A percentile compares a stretch with the other conserved stretches of the same genome.
These are phyloP conservation scores for Circaetus cinerascens DNA, from an alignment of 2,113 vertebrate genomes.

Conservation along the genomic window DNA sequence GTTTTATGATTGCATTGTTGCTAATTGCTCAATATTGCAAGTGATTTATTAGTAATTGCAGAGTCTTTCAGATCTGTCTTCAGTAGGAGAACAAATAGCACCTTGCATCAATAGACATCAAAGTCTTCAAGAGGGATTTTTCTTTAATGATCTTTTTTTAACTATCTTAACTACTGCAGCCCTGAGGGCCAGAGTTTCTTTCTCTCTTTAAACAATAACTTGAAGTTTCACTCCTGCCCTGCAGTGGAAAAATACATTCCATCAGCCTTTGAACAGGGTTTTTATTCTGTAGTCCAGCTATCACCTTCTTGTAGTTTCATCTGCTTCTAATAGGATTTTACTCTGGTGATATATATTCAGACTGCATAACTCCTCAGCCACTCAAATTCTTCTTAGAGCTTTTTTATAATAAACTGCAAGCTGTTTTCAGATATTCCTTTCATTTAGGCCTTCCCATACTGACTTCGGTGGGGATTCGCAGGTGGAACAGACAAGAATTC, in stretches of 20 bases:
- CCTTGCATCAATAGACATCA: conserved; percentile 38
- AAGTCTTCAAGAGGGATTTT: conserved; percentile 8
- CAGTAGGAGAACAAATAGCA: conserved; percentile 32
- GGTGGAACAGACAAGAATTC: not conserved
- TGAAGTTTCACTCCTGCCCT: not conserved
- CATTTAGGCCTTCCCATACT: not conserved
- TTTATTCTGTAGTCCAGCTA: not conserved
- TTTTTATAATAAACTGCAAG: not conserved
- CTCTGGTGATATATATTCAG: not conserved
- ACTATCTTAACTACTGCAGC: not conserved
- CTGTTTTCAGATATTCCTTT: not conserved
- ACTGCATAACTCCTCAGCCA: not conserved
- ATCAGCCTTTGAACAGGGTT: not conserved
- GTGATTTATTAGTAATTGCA: conserved; percentile 54
- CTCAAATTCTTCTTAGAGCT: not conserved
- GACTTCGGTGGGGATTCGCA: not conserved
- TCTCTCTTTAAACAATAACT: conserved; percentile 23
- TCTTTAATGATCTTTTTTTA: conserved; percentile 16
- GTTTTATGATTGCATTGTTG: conserved; percentile 48
- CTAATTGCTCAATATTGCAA: conserved; percentile 51
- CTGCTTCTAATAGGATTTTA: not conserved
- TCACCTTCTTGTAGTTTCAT: not conserved
- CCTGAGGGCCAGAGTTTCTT: not conserved
- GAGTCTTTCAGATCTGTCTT: conserved; percentile 33
- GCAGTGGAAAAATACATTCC: conserved; percentile 6